phyloP scores from a whole-genome alignment of 2,113 vertebrate species.

The Burhinus bistriatus region DNA sequence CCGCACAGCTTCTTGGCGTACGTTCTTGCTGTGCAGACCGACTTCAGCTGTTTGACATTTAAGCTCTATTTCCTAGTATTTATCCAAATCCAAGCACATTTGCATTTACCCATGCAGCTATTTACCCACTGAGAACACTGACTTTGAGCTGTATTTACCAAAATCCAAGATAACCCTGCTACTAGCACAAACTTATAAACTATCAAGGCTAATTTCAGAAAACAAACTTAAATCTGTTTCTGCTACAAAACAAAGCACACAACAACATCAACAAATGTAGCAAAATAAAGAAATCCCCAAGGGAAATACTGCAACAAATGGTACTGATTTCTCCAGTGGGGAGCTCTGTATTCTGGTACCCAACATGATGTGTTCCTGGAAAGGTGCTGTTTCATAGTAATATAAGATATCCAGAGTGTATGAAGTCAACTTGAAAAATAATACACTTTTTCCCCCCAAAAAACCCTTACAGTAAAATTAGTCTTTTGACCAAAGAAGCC shows the following conservation, averaged over 20 bases:
- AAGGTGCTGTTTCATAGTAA: neutral
- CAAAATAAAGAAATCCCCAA: neutral
- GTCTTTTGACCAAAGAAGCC: neutral
- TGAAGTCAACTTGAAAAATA: neutral
- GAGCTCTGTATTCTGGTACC: neutral
- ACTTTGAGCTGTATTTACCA: neutral
- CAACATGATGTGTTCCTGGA: neutral
- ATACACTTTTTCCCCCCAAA: rapidly evolving
- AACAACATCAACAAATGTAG: neutral
- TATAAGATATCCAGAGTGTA: neutral
- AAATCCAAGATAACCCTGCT: neutral
- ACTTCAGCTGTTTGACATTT: neutral
- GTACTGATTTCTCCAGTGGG: neutral
- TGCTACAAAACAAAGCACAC: neutral
- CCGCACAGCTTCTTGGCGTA: neutral
- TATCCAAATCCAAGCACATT: neutral
- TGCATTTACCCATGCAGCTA: neutral
- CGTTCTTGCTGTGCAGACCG: neutral
- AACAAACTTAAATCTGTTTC: neutral
- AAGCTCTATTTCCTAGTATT: neutral
- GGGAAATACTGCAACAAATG: neutral
- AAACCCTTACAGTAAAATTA: neutral
- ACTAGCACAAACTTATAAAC: neutral
- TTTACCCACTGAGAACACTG: neutral
- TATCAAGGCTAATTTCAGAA: neutral